These are phyloP conservation scores for Xyrauchen texanus DNA, from an alignment of 2,113 vertebrate species.

Conservation along the genomic window DNA sequence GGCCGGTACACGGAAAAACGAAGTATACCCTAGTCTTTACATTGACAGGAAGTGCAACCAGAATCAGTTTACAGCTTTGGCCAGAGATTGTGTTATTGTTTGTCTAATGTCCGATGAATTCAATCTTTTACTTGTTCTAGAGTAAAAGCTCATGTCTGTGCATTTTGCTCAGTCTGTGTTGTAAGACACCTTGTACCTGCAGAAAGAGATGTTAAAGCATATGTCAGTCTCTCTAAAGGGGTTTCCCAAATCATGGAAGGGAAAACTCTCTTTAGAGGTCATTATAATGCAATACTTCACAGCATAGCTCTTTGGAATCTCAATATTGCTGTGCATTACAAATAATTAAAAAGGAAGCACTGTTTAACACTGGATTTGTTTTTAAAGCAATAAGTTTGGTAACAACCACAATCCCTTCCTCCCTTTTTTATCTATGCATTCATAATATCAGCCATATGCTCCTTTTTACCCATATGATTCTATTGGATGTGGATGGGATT, in stretches of 20 bases:
- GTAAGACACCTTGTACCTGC: conserved; percentile 52
- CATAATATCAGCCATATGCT: conserved; percentile 74
- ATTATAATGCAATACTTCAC: conserved; percentile 78
- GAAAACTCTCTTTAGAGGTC: conserved; percentile 70
- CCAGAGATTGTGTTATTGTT: conserved; percentile 69
- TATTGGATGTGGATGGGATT: conserved; percentile 63
- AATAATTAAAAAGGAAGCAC: conserved; percentile 65
- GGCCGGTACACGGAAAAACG: no score
- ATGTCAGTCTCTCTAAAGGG: conserved; percentile 45
- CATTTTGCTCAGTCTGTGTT: conserved; percentile 33
- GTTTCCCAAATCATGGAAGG: conserved; percentile 58
- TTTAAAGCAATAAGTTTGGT: conserved; percentile 81
- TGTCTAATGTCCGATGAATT: conserved; percentile 65
- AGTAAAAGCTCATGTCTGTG: conserved; percentile 70
- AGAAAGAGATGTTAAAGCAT: conserved; percentile 59
- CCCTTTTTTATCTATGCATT: conserved; percentile 77
- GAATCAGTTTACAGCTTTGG: conserved; percentile 80
- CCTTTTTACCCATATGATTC: conserved; percentile 70
- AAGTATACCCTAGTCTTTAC: no score
- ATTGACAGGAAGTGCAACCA: conserved; percentile 68
- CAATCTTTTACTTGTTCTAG: conserved; percentile 80
- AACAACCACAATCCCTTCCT: conserved; percentile 64
- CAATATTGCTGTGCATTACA: conserved; percentile 73
- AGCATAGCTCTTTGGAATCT: conserved; percentile 52
- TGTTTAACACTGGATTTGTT: conserved; percentile 61